phyloP scores from a whole-genome alignment of 1,140 invertebrate species.

The Bradynema listronoti region DNA sequence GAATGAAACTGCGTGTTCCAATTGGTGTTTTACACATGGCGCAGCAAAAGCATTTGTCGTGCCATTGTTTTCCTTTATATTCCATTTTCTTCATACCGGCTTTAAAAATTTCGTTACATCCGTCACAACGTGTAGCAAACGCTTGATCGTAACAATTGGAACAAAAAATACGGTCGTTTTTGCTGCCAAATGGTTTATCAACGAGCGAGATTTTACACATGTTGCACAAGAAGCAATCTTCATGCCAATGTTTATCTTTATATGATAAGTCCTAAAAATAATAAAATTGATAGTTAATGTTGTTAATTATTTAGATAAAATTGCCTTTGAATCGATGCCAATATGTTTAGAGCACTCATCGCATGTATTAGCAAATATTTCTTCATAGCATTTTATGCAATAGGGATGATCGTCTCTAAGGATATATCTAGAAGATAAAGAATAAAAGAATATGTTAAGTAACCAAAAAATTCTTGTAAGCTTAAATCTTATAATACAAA shows the following conservation, averaged over 20 bases:
- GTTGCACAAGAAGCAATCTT: slow-evolving; percentile 88
- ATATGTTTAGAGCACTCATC: slow-evolving; percentile 96
- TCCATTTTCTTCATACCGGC: slow-evolving; percentile 99
- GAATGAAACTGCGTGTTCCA: slow-evolving; percentile 98
- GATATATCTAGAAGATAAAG: slow-evolving; percentile 67
- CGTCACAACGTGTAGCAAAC: slow-evolving; percentile 96
- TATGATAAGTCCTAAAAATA: slow-evolving; percentile 88
- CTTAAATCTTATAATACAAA: too few relatives aligned
- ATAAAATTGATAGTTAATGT: slow-evolving; percentile 7
- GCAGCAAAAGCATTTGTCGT: slow-evolving; percentile 99
- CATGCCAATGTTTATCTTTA: slow-evolving; percentile 75
- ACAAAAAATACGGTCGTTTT: slow-evolving; percentile 89
- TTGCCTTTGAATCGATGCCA: slow-evolving; percentile 97
- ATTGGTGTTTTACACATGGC: slow-evolving; percentile 93
- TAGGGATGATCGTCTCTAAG: slow-evolving; percentile 95
- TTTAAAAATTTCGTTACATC: slow-evolving; percentile 92
- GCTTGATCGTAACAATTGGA: slow-evolving; percentile 96
- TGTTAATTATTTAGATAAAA: slow-evolving; percentile 7
- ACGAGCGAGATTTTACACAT: slow-evolving; percentile 94
- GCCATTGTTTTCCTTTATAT: slow-evolving; percentile 99
- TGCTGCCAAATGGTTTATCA: slow-evolving; percentile 97
- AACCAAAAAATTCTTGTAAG: too few relatives aligned
- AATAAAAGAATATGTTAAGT: neutral
- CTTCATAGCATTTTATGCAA: slow-evolving; percentile 99
- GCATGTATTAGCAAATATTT: slow-evolving; percentile 93